Base-by-base conservation (phyloP, 2,888 invertebrate species). In the Tetranychus piercei region DNA sequence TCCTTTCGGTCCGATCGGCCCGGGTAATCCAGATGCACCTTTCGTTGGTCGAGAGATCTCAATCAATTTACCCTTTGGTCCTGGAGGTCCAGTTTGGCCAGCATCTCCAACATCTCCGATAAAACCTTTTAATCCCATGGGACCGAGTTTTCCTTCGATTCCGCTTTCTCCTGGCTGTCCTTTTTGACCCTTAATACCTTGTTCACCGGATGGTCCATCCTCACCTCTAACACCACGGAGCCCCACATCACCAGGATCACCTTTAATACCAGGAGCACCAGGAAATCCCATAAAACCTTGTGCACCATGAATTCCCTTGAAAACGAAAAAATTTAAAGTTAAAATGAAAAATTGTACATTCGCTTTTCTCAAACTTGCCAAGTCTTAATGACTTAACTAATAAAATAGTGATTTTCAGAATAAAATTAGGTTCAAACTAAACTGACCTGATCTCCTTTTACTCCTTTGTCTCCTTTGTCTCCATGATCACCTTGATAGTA, bases 171-270 rank as follows among this genome's bases (percentile, higher is more conserved):
- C 71, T 44, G 20, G 20, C 7, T 44, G n/a, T n/a, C 71, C 71
- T 71, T 71, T 71, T 43, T 44, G 43, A 44, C 71, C 71, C 11
- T 44, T 44, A 5, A 44, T 15, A 8, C 71, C 71, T 8, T n/a
- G 71, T 44, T 71, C 43, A n/a, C 71, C 71, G 6, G n/a, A 4
- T 7, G 34, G 20, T 69, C 71, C 71, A 71, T n/a, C 44, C n/a
- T 44, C 11, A 15, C 71, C 71, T 55, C 55, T 9, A 55, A 55
- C 5, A 20, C 69, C 69, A 20, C 34, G 22, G 6, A 11, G 20
- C 1, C 69, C 69, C 18, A 11, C 9, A 20, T 23, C 34, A 23
- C 69, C 69, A 69, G n/a, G 22, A 69, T 20, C 69, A 4, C 69
- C 69, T 20, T 69, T 23, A 20, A 23, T 6, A 8, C 69, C 69